A percentile compares a stretch with the other conserved stretches of the same genome.
phyloP scores from a whole-genome alignment of 2,797 vertebrate species.

The Saxicola maurus region DNA sequence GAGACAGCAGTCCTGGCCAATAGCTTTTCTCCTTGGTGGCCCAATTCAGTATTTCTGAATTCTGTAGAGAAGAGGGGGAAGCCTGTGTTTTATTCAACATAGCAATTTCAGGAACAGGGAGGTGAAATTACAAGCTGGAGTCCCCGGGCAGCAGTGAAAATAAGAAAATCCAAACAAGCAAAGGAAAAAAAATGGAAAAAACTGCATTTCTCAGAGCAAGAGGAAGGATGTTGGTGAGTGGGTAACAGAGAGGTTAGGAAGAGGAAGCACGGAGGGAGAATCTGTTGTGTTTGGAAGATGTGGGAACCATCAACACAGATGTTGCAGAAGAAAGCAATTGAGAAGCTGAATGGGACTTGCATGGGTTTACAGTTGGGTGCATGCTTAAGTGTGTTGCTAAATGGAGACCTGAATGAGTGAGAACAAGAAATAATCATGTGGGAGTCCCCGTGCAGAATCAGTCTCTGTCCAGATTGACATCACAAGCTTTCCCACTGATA shows the following conservation, averaged over 20 bases:
- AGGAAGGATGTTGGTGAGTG: background rate
- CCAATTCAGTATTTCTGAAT: constrained; percentile 13
- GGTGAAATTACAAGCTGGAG: constrained; percentile 23
- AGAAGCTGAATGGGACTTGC: constrained; percentile 25
- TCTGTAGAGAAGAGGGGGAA: background rate
- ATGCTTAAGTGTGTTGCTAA: constrained; percentile 7
- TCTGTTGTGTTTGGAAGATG: constrained; percentile 49
- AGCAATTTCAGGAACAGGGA: background rate
- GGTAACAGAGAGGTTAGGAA: constrained; percentile 8
- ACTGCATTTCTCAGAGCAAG: background rate
- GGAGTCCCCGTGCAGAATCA: background rate
- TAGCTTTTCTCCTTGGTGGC: constrained; percentile 1
- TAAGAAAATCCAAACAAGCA: background rate
- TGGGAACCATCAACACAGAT: constrained; percentile 50
- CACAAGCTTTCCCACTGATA: constrained; percentile 28
- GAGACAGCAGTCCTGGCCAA: constrained; percentile 15
- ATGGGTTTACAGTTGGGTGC: constrained; percentile 15
- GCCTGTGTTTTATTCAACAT: constrained; percentile 7
- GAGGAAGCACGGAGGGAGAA: constrained; percentile 10
- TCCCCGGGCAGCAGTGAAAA: background rate
- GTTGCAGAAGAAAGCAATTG: constrained; percentile 22
- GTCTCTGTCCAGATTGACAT: constrained; percentile 29
- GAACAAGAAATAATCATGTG: background rate
- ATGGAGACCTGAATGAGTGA: constrained; percentile 26
- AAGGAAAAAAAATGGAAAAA: background rate